These are phyloP conservation scores for Aulostomus chinensis DNA, from an alignment of 2,797 vertebrate genomes.

Conservation along the genomic window DNA sequence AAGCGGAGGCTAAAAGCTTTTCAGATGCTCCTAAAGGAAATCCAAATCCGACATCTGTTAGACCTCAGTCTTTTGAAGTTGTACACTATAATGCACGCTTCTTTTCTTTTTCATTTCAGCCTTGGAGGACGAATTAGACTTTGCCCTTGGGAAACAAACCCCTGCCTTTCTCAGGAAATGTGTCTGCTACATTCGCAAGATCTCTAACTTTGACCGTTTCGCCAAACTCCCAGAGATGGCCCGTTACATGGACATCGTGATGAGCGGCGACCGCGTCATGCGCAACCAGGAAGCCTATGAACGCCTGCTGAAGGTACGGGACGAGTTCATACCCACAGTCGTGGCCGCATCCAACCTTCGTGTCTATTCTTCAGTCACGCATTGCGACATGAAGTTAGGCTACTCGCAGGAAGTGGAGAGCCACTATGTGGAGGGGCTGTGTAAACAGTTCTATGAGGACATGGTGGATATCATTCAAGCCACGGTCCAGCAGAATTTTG, in stretches of 20 bases:
- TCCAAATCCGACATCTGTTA: constrained; percentile 32
- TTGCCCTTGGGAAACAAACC: constrained; percentile 97
- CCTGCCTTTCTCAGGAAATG: constrained; percentile 98
- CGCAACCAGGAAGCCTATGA: constrained; percentile 95
- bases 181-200: constrained; percentile 98
- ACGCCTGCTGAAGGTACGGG: constrained; percentile 94
- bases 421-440: constrained; percentile 97
- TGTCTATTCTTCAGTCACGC: constrained; percentile 96
- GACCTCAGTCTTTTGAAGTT: constrained; percentile 17
- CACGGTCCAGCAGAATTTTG: constrained; percentile 97
- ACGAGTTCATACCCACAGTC: constrained; percentile 97
- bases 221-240: constrained; percentile 95
- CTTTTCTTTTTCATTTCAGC: constrained; percentile 76
- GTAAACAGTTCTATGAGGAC: constrained; percentile 99
- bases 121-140: constrained; percentile 97
- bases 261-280: constrained; percentile 83
- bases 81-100: constrained; percentile 1
- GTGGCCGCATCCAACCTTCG: constrained; percentile 95
- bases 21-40: constrained; percentile 33
- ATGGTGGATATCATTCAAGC: constrained; percentile 99
- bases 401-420: constrained; percentile 97
- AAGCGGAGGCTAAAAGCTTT: constrained; percentile 53
- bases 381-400: constrained; percentile 98
- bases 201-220: constrained; percentile 96
- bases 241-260: constrained; percentile 93